Base-by-base conservation (phyloP, 2,888 invertebrate genomes). In the Hyalella azteca region DNA sequence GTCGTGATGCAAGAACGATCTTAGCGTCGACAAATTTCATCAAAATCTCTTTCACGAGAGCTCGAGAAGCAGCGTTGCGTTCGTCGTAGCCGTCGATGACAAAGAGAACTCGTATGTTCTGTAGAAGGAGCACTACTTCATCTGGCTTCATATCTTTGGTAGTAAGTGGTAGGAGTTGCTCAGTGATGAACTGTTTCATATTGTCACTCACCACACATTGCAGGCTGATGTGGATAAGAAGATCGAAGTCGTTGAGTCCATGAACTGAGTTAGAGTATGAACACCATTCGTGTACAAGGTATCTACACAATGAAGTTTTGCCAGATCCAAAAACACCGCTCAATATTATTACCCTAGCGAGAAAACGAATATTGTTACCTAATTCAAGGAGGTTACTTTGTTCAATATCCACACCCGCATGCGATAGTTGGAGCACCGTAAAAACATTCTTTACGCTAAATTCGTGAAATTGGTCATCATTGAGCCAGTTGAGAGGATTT, bases 31-130 rank as follows among this genome's bases (percentile, higher is more conserved):
- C 9, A 19, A 66, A 66, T 36, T 66, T 66, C 26, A 36, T 15
- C 66, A 66, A 66, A 66, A 66, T 66, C 36, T 66, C 66, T 36
- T 66, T 66, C 22, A 66, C 66, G 36, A 66, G 66, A 32, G 36
- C 66, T 36, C 36, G 32, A n/a, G 66, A 66, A 66, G 36, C 13
- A 36, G 32, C 66, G 19, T 66, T 80, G 22, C 80, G 78, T 59
- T 82, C 82, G 49, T 82, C 82, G 75, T 80, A 80, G 7, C 80
- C 82, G 79, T 82, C 82, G 32, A 82, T 77, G 39, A 59, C n/a
- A 49, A 82, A 82, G 29, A 82, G 80, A 59, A 82, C 79, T 73
- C 80, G 79, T 22, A 82, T 79, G 13, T 80, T 78, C 59, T 82
- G 82, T 19, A 82, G 32, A 19, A 82, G 48, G 19, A 77, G 80